Evolutionary conservation across 2,797 vertebrate species (phyloP).

Genomic region (Benthosema pterotum): DNA sequence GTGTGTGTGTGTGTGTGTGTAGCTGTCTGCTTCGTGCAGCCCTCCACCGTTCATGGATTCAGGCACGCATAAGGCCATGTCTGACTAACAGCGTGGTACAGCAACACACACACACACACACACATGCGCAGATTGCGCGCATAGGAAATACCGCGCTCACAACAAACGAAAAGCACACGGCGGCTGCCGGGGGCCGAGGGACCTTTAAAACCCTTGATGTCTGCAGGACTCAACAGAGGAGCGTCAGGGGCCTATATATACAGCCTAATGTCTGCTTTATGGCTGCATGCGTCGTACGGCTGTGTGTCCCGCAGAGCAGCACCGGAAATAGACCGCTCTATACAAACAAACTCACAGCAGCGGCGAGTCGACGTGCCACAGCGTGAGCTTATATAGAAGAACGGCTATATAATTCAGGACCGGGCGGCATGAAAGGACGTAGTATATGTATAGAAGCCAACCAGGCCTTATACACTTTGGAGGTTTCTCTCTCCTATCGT

Average conservation of each 20-base stretch:
- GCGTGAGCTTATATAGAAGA: too few species aligned
- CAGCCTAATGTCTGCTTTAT: conserved; percentile 40
- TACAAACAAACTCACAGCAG: too few species aligned
- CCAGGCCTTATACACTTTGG: conserved; percentile 34
- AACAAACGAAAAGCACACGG: conserved; percentile 22
- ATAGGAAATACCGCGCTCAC: conserved; percentile 49
- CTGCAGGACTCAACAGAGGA: conserved; percentile 56
- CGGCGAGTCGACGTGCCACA: too few species aligned
- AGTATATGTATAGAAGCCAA: too few species aligned
- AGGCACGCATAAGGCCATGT: conserved; percentile 69
- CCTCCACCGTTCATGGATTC: conserved; percentile 63
- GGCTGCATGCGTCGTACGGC: too few species aligned
- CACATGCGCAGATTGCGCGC: conserved; percentile 16
- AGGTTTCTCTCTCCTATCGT: conserved; percentile 56
- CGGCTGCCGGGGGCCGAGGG: conserved; percentile 54
- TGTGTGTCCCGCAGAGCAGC: too few species aligned
- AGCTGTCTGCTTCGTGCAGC: background rate
- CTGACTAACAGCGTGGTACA: conserved; percentile 55
- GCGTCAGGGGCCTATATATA: conserved; percentile 41
- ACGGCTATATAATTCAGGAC: too few species aligned
- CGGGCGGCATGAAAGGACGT: too few species aligned
- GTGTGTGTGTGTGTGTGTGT: too few species aligned
- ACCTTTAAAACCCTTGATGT: conserved; percentile 67
- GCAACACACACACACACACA: conserved; percentile 15
- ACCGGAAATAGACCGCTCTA: too few species aligned